phyloP scores from a whole-genome alignment of 2,797 vertebrate species.

The Pangasius sanitwongsei region DNA sequence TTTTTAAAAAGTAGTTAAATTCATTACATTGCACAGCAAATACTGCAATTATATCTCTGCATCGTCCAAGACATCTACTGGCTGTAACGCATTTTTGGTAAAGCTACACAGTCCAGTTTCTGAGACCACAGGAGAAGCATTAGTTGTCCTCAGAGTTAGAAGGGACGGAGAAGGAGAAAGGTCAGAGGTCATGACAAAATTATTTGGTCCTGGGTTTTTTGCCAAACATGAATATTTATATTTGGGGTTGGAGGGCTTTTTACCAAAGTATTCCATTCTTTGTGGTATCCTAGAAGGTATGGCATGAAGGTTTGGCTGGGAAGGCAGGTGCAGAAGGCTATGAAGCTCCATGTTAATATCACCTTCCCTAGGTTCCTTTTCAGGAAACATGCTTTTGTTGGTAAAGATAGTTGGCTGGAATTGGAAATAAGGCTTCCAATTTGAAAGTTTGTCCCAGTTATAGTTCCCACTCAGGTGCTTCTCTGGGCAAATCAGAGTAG shows the following conservation, averaged over 20 bases:
- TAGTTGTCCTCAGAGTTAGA: slow-evolving; percentile 78
- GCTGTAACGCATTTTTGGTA: slow-evolving; percentile 67
- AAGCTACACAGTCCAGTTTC: slow-evolving; percentile 70
- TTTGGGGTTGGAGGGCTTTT: slow-evolving; percentile 73
- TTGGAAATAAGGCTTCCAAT: slow-evolving; percentile 87
- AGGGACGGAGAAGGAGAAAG: slow-evolving; percentile 88
- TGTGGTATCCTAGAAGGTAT: slow-evolving; percentile 80
- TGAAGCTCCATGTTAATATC: slow-evolving; percentile 73
- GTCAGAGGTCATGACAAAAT: slow-evolving; percentile 80
- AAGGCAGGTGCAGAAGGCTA: slow-evolving; percentile 82
- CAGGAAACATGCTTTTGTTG: slow-evolving; percentile 86
- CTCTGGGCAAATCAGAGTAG: slow-evolving; percentile 67
- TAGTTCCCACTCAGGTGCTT: slow-evolving; percentile 70
- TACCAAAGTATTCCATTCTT: slow-evolving; percentile 58
- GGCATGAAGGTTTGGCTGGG: slow-evolving; percentile 85
- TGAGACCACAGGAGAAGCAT: slow-evolving; percentile 75
- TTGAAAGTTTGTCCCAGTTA: slow-evolving; percentile 79
- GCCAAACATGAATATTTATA: slow-evolving; percentile 73
- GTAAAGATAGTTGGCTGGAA: slow-evolving; percentile 84
- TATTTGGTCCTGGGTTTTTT: slow-evolving; percentile 73
- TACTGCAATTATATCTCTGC: slow-evolving; percentile 80
- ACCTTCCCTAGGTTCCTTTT: slow-evolving; percentile 76
- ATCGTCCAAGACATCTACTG: slow-evolving; percentile 72
- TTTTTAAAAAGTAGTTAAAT: not conserved
- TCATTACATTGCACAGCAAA: not conserved